phyloP scores from a whole-genome alignment of 2,888 invertebrate genomes.

The Aphodius sticticus region DNA sequence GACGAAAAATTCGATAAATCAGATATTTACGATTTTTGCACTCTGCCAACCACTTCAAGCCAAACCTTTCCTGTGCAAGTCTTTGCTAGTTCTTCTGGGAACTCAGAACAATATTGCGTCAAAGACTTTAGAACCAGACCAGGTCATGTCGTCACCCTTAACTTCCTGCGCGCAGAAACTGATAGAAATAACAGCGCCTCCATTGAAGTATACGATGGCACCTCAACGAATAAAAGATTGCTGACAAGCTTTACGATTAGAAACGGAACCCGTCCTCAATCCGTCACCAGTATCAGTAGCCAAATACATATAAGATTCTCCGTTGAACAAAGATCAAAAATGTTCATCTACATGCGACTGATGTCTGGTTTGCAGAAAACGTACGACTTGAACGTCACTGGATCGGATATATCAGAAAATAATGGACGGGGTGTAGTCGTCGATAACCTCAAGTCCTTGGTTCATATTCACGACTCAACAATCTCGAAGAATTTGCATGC shows the following conservation, averaged over 20 bases:
- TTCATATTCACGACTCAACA: conserved; percentile 84
- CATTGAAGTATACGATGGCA: conserved; percentile 82
- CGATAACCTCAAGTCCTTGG: conserved; percentile 87
- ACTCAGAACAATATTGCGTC: conserved; percentile 75
- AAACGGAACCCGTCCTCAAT: conserved; percentile 89
- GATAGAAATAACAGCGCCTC: conserved; percentile 77
- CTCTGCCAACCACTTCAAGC: conserved; percentile 80
- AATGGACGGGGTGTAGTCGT: conserved; percentile 94
- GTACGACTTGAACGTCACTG: conserved; percentile 87
- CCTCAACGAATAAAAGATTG: conserved; percentile 73
- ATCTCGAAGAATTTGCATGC: conserved; percentile 89
- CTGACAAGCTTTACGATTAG: conserved; percentile 76
- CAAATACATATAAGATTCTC: conserved; percentile 82
- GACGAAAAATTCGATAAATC: conserved; percentile 78
- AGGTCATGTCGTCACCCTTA: conserved; percentile 85
- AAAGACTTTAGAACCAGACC: conserved; percentile 81
- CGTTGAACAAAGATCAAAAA: conserved; percentile 76
- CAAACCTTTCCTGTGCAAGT: conserved; percentile 89
- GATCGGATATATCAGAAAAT: conserved; percentile 87
- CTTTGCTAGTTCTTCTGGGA: conserved; percentile 80
- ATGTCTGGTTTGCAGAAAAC: conserved; percentile 80
- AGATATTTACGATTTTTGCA: conserved; percentile 85
- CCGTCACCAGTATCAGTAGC: conserved; percentile 82
- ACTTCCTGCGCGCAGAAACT: conserved; percentile 83
- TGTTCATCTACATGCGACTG: conserved; percentile 80